Base-by-base conservation (phyloP, 2,797 vertebrate species). In the Okamejei kenojei region DNA sequence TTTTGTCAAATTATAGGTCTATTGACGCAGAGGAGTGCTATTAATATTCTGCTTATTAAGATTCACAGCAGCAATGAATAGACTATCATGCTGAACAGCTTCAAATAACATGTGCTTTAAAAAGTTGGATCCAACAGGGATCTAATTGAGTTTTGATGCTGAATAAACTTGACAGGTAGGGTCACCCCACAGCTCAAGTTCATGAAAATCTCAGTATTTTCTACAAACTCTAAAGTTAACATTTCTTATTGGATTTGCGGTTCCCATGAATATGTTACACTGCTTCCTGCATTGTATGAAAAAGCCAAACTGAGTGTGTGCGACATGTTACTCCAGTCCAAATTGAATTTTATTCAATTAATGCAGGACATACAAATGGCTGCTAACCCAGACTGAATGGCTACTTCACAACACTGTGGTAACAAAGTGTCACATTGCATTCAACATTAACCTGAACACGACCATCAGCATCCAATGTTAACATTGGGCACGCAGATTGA, bases 301-400 rank as follows among this genome's bases (percentile, higher is more conserved):
- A 68, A 32, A 35, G 61, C 35, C n/a, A 88, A 68, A 21, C 15
- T 9, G 63, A 2, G 15, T 21, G 61, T 65, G 17, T 88, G n/a
- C 1, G 61, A 63, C n/a, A 63, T 17, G 0, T 68, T 32, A 68
- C 65, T 88, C n/a, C 6, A 88, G 7, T n/a, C 61, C 84, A 88
- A 68, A 88, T 65, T 88, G 17, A 88, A 88, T 88, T 88, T 68
- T 88, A 15, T 19, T 65, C 32, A 88, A 65, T 88, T 35, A 68
- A 65, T 65, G 65, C n/a, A 35, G n/a, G 84, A 21, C 63, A 35
- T n/a, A 54, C 29, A 32, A 88, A 21, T 10, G 7, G 6, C 68
- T 35, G 61, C 61, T 88, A 68, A 88, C 84, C 68, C 6, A 21
- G 13, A 17, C 7, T n/a, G 32, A 63, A 68, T 35, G 63, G 61